These are phyloP conservation scores for Bombus balteatus DNA, from an alignment of 1,140 invertebrate genomes.

Conservation along the genomic window DNA sequence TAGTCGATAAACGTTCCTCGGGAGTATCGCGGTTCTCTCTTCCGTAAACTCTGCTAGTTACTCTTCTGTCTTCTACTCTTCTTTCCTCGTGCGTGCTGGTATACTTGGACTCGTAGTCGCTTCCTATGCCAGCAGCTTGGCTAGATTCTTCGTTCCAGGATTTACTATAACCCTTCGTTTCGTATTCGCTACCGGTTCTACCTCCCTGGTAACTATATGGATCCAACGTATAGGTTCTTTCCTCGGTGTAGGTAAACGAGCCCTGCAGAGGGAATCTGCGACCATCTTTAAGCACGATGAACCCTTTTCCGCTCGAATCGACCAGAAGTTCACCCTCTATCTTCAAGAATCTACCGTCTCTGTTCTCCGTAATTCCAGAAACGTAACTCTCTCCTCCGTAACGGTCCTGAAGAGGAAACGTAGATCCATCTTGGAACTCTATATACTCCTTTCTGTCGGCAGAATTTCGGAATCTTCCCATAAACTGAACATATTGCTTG, in stretches of 20 bases:
- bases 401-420: conserved; percentile 71
- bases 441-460: conserved; percentile 70
- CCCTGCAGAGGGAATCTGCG: conserved; percentile 73
- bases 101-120: conserved; percentile 67
- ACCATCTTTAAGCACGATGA: conserved; percentile 72
- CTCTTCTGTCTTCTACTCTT: conserved; percentile 56
- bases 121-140: conserved; percentile 23
- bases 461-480: conserved; percentile 66
- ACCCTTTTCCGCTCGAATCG: conserved; percentile 65
- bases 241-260: conserved; percentile 69
- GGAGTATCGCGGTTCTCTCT: conserved; percentile 12
- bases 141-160: conserved; percentile 64
- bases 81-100: conserved; percentile 67
- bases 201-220: conserved; percentile 9
- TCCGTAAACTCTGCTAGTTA: conserved; percentile 49
- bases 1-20: not conserved
- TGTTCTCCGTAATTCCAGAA: conserved; percentile 9
- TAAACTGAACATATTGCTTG: conserved; percentile 72
- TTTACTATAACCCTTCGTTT: conserved; percentile 44
- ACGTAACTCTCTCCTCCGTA: conserved; percentile 62
- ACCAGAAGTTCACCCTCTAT: conserved; percentile 72
- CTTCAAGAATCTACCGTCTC: conserved; percentile 56
- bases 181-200: not conserved
- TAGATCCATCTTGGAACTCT: conserved; percentile 74
- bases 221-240: conserved; percentile 62